phyloP scores from a whole-genome alignment of 2,888 invertebrate genomes.

The Parochlus steinenii region DNA sequence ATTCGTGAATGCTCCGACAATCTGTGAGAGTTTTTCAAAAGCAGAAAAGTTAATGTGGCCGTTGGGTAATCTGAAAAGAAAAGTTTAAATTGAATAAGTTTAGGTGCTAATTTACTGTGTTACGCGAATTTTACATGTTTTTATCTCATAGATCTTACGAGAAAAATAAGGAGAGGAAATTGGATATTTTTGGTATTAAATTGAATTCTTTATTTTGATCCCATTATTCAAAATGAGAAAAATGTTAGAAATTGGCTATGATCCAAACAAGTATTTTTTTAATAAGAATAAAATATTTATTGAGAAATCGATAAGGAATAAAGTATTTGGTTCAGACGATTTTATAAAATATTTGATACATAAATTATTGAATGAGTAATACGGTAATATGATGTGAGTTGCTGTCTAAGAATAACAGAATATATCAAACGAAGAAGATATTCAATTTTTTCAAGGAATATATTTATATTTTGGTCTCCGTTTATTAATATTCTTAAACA shows the following conservation, averaged over 20 bases:
- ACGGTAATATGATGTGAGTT: not conserved
- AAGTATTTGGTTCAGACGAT: too few relatives aligned
- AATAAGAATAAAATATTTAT: too few relatives aligned
- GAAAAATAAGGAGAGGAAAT: too few relatives aligned
- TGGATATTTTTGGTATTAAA: not conserved
- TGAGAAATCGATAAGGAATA: too few relatives aligned
- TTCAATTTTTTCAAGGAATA: not conserved
- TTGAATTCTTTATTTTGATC: not conserved
- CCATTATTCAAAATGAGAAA: not conserved
- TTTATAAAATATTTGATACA: too few relatives aligned
- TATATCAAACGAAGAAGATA: not conserved
- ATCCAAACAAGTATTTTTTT: too few relatives aligned
- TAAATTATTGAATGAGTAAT: too few relatives aligned
- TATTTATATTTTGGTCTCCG: not conserved
- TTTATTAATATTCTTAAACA: not conserved
- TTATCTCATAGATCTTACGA: too few relatives aligned
- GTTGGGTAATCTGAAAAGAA: slow-evolving; percentile 48
- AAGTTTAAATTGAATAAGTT: slow-evolving; percentile 14
- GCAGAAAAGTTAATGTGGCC: slow-evolving; percentile 65
- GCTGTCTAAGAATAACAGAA: not conserved
- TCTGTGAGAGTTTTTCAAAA: slow-evolving; percentile 30
- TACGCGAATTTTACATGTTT: too few relatives aligned
- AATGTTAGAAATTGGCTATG: too few relatives aligned
- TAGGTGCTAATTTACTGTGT: slow-evolving; percentile 11
- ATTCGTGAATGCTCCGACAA: slow-evolving; percentile 29